These are phyloP conservation scores for Epizoanthus fatuus DNA, from an alignment of 92 coral and sea anemone genomes.

Conservation along the genomic window DNA sequence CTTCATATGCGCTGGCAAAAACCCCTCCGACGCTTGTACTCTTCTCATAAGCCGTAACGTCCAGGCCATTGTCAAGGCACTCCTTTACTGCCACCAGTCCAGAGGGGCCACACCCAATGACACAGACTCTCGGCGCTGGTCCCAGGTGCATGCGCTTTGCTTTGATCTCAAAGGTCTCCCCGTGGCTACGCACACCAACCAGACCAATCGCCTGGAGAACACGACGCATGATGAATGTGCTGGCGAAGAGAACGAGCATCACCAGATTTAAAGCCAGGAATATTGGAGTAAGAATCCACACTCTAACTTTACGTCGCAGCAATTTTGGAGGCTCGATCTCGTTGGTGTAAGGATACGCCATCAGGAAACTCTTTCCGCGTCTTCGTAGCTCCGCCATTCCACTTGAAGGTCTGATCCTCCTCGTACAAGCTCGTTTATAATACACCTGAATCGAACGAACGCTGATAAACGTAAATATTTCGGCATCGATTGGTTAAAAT, in stretches of 20 bases:
- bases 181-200: neutral
- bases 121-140: conserved; percentile 11
- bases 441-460: too few species aligned
- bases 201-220: conserved; percentile 12
- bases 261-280: conserved; percentile 11
- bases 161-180: neutral
- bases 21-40: neutral
- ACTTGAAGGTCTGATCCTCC: too few species aligned
- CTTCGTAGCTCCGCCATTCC: too few species aligned
- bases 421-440: too few species aligned
- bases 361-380: neutral
- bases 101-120: conserved; percentile 27
- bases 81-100: conserved; percentile 20
- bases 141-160: too few species aligned
- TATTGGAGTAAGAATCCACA: neutral
- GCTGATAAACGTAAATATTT: too few species aligned
- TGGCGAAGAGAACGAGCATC: conserved; percentile 3
- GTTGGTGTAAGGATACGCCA: neutral
- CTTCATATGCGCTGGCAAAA: conserved; percentile 23
- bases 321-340: neutral
- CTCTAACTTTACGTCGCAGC: neutral
- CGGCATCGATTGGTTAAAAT: too few species aligned
- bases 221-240: conserved; percentile 9
- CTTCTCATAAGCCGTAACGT: conserved; percentile 14
- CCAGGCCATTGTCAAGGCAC: conserved; percentile 21